A percentile compares a stretch with the other conserved stretches of the same genome.
phyloP scores from a whole-genome alignment of 2,888 invertebrate species.

The Capitulum mitella region DNA sequence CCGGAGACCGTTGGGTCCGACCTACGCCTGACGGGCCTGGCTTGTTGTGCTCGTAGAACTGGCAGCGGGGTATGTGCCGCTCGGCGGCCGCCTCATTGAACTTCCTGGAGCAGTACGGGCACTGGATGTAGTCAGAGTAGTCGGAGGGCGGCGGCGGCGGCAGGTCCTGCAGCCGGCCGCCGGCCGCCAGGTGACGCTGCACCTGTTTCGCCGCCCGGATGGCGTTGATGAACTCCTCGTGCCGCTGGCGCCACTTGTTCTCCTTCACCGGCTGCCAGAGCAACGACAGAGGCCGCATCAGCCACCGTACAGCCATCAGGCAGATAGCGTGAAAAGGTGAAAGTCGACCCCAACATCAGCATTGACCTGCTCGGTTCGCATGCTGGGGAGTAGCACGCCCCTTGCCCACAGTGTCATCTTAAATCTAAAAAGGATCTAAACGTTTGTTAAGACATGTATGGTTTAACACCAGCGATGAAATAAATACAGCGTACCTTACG shows the following conservation, averaged over 20 bases:
- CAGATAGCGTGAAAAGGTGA: too few relatives aligned
- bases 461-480: too few relatives aligned
- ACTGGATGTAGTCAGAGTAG: constrained; percentile 81
- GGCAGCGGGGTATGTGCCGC: constrained; percentile 11
- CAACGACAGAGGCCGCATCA: background rate
- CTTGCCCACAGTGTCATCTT: too few relatives aligned
- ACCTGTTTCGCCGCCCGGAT: constrained; percentile 47
- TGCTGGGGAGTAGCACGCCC: too few relatives aligned
- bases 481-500: too few relatives aligned
- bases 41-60: background rate
- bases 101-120: constrained; percentile 76
- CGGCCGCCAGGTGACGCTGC: constrained; percentile 59
- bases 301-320: too few relatives aligned
- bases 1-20: background rate
- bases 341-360: too few relatives aligned
- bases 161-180: constrained; percentile 77
- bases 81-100: constrained; percentile 51
- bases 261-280: background rate
- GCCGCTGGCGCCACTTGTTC: constrained; percentile 66
- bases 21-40: background rate
- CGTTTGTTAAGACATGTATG: too few relatives aligned
- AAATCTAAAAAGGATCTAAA: too few relatives aligned
- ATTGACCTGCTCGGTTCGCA: too few relatives aligned
- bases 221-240: constrained; percentile 26
- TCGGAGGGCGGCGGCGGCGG: constrained; percentile 77